Base-by-base conservation (phyloP, 2,113 vertebrate species). In the Chloropsis cyanopogon region DNA sequence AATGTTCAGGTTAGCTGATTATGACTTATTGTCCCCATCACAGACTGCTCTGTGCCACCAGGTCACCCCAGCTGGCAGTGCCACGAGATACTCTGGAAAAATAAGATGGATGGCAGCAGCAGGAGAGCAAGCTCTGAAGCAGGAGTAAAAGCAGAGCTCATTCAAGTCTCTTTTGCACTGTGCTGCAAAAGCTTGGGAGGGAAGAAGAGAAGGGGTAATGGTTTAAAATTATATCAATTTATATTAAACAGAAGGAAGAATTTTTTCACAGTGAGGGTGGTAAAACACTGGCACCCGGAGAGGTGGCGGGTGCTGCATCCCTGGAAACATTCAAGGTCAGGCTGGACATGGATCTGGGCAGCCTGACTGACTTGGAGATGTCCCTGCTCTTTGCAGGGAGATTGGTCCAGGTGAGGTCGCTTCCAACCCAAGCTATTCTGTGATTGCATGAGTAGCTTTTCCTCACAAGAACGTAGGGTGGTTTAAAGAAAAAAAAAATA, bases 361-460 rank as follows among this genome's bases (percentile, higher is more conserved):
- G 7, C 3, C 23, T 44, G 59, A 22, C 5, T 1, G 3, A n/a
- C 12, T 0, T 60, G 39, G 61, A 41, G 39, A 18, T 25, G 53
- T 35, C 29, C 9, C 53, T 60, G 53, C n/a, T 39, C 46, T 75
- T 18, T 53, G 20, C 39, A 53, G 52, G 16, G 53, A 7, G 13
- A 4, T 35, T 69, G 54, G 11, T 31, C 5, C 3, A 2, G 37
- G 12, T 26, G 47, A 76, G 14, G 21, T 23, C 78, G 35, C 8
- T 26, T 26, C 63, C 54, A 82, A 20, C 6, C 21, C 47, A 11
- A 61, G 22, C 17, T 35, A 1, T 9, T 53, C 54, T 35, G 1
- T 31, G n/a, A 26, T 4, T 59, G 10, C 7, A 33, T 12, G 21
- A 9, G 22, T 21, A n/a, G 42, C 7, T 88, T 65, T 14, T 44